phyloP scores from a whole-genome alignment of 2,797 vertebrate species.

The Varecia variegata region DNA sequence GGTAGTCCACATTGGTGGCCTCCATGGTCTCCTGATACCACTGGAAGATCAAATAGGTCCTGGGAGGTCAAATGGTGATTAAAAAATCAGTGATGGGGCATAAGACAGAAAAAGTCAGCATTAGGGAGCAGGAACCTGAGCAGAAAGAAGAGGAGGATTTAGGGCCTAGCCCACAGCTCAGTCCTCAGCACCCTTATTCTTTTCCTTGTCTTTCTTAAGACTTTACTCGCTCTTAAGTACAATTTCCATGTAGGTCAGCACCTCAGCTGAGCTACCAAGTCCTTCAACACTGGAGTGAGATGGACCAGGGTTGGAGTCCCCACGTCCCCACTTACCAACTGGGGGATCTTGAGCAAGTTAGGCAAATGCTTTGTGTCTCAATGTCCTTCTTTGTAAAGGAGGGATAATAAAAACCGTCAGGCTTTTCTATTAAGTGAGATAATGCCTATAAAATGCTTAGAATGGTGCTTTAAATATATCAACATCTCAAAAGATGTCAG shows the following conservation, averaged over 20 bases:
- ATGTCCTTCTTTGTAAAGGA: background rate
- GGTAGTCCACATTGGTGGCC: background rate
- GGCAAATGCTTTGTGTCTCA: background rate
- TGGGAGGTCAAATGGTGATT: background rate
- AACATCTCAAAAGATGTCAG: background rate
- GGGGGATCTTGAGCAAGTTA: background rate
- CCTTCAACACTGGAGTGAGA: background rate
- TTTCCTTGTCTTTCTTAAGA: background rate
- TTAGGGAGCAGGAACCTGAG: background rate
- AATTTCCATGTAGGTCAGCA: background rate
- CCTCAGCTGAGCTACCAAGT: background rate
- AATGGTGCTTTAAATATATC: background rate
- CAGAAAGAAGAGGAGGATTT: background rate
- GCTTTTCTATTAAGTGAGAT: background rate
- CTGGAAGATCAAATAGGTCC: background rate
- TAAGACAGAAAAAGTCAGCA: background rate
- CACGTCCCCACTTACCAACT: background rate
- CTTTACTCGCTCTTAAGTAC: background rate
- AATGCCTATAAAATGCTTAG: background rate
- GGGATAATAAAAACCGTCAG: background rate
- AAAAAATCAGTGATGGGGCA: background rate
- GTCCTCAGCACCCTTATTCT: background rate
- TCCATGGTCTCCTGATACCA: background rate
- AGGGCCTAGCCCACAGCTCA: background rate
- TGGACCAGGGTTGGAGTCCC: background rate